Evolutionary conservation across 2,113 vertebrate species (phyloP), one percentile per base, ranked within the genome.

Genomic region (Lophochroa leadbeateri): DNA sequence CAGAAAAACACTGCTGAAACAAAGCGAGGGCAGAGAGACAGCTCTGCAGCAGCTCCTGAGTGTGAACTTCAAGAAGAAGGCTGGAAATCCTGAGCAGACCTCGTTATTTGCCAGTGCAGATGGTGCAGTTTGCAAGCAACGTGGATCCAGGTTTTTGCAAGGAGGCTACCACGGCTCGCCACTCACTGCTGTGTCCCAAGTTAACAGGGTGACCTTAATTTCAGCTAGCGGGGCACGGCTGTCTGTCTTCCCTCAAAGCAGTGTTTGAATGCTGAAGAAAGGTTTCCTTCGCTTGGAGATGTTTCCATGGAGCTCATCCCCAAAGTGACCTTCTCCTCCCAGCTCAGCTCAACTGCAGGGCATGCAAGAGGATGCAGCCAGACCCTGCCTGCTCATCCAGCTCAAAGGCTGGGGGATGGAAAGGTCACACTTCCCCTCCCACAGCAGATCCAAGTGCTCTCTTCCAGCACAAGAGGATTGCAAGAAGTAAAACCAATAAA

Each of bases 121-220:
- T 47, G 74, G 78, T 31, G 55, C 24, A 4, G 50, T 78, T 63
- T 24, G 53, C n/a, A 21, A 70, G 86, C 21, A 16, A 16, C 0
- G 0, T 8, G 49, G 4, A 53, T 44, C 55, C 69, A 71, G 77
- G 50, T 17, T 81, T 64, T 43, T 15, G 24, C 49, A 86, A 69
- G 29, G 2, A 6, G 43, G 49, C 60, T 72, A 52, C 44, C 68
- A 44, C 33, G 53, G 31, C 44, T 68, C 1, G 0, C 33, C 1
- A 4, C 63, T 44, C 53, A 37, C 21, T 3, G 0, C 57, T 44
- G 29, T 0, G 0, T 47, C 61, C 41, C 1, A 7, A 11, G 16
- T 15, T 61, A 57, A 53, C 49, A 29, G 53, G 55, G 47, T 2
- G 4, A 72, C 44, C 2, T 1, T 4, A 46, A 52, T 47, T 70